A percentile compares a stretch with the other conserved stretches of the same genome.
Conservation (phyloP, 2,888 invertebrate genomes). For the Phymatocera aterrima region DNA sequence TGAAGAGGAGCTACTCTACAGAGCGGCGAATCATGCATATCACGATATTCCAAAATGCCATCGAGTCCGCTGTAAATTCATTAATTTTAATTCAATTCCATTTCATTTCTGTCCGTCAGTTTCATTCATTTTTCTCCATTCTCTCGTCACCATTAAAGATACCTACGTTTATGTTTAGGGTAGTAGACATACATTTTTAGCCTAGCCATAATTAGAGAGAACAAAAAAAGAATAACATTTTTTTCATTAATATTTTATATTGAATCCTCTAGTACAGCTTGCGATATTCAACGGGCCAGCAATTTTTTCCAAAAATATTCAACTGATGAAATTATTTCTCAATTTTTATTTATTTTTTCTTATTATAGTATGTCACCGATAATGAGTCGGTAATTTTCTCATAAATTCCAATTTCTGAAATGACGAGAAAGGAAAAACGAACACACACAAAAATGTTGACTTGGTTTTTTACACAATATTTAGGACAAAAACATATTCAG, state of each 20-base stretch:
- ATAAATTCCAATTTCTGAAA: too few relatives aligned
- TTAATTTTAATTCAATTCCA: constrained; percentile 7
- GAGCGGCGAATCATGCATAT: constrained; percentile 38
- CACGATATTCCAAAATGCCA: constrained; percentile 18
- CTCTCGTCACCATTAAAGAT: background rate
- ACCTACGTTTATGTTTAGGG: background rate
- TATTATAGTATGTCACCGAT: too few relatives aligned
- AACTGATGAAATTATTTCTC: too few relatives aligned
- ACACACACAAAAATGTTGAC: background rate
- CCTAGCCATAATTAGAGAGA: background rate
- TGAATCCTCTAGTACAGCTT: constrained; percentile 30
- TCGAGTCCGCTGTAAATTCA: constrained; percentile 6
- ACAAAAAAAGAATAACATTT: constrained; percentile 31
- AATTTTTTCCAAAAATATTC: constrained; percentile 8
- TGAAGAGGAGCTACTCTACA: constrained; percentile 22
- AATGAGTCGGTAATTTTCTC: too few relatives aligned
- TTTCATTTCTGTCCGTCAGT: constrained; percentile 26
- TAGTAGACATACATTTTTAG: constrained; percentile 10
- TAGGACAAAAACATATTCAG: too few relatives aligned
- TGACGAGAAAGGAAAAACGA: too few relatives aligned
- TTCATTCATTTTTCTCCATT: constrained; percentile 9
- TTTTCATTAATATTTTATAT: constrained; percentile 52
- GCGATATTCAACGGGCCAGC: constrained; percentile 22
- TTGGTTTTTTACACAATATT: too few relatives aligned
- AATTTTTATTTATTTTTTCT: too few relatives aligned